Evolutionary conservation across 2,888 invertebrate species (phyloP).

Genomic region (Synergus japonicus): DNA sequence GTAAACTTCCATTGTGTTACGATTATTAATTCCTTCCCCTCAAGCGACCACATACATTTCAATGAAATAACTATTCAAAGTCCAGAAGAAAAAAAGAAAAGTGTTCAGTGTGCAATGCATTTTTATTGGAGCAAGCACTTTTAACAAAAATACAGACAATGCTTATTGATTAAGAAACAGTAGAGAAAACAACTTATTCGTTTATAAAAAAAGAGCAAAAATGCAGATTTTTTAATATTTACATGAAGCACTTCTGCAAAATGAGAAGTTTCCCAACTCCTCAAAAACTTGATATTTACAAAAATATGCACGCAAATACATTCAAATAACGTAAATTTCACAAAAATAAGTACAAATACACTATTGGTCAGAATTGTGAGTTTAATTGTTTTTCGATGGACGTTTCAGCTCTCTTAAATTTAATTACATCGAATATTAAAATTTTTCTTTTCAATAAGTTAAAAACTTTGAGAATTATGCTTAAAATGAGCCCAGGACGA

Average conservation of each 20-base stretch:
- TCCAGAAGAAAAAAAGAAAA: constrained; percentile 1
- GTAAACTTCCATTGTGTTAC: constrained; percentile 23
- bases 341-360: constrained; percentile 23
- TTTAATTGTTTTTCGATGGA: no score
- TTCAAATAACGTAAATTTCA: constrained; percentile 8
- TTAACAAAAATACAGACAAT: constrained; percentile 39
- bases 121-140: constrained; percentile 40
- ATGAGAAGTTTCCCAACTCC: not conserved
- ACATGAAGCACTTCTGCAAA: constrained; percentile 29
- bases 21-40: not conserved
- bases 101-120: constrained; percentile 35
- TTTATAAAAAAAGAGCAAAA: constrained; percentile 33
- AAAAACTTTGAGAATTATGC: no score
- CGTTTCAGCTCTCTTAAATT: no score
- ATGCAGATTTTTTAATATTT: constrained; percentile 36
- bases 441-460: no score
- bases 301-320: constrained; percentile 28
- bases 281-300: constrained; percentile 34
- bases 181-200: constrained; percentile 36
- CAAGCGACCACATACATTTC: not conserved
- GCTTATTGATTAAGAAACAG: constrained; percentile 37
- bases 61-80: constrained; percentile 1
- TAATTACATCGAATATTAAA: no score
- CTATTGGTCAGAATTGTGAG: no score
- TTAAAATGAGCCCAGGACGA: no score